Evolutionary conservation across 2,113 vertebrate genomes (phyloP).

Genomic region (Orientallactaga bullata): DNA sequence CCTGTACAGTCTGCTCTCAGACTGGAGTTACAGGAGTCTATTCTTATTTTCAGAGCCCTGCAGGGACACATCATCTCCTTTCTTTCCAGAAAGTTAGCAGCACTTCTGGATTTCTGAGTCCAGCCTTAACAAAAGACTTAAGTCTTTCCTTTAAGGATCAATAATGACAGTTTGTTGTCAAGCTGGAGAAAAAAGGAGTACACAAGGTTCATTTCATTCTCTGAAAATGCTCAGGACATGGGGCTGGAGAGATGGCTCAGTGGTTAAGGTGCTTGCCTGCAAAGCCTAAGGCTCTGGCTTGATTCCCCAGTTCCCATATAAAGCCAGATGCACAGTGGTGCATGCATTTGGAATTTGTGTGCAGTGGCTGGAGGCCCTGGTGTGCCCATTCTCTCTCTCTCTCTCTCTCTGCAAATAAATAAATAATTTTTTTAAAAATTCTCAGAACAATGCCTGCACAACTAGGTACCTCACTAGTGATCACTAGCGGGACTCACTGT

Average conservation of each 20-base stretch:
- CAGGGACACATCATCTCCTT: neutral
- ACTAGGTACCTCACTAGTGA: neutral
- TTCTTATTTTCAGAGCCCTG: neutral
- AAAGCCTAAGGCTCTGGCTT: no score
- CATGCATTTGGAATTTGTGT: no score
- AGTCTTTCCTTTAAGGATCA: neutral
- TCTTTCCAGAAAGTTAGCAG: neutral
- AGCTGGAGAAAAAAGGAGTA: neutral
- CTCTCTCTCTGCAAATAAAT: no score
- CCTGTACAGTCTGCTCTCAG: neutral
- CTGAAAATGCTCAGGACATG: neutral
- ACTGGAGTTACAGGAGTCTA: neutral
- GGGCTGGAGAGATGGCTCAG: no score
- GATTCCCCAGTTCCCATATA: no score
- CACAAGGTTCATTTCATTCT: neutral
- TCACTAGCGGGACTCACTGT: neutral
- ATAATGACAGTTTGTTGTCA: neutral
- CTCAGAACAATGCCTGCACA: neutral
- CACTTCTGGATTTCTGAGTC: neutral
- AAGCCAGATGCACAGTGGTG: no score
- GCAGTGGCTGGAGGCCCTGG: no score
- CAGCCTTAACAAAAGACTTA: neutral
- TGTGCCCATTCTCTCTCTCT: no score
- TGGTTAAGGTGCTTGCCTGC: no score
- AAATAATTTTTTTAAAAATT: no score